A percentile compares a stretch with the other conserved stretches of the same genome.
These are phyloP conservation scores for Drosophila diplacantha DNA, from an alignment of 2,888 invertebrate species.

Conservation along the genomic window DNA sequence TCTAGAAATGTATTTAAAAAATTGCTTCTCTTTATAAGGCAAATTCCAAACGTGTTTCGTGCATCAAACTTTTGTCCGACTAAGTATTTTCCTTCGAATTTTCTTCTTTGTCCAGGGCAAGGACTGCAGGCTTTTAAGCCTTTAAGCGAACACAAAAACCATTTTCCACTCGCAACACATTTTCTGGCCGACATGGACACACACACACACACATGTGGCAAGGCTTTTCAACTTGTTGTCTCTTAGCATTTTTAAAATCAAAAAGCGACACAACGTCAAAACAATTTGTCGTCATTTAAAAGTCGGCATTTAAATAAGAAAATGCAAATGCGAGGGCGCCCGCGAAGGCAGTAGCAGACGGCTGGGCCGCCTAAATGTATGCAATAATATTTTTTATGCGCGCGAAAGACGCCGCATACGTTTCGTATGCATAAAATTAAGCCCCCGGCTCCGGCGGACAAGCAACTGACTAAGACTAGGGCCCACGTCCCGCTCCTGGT, in stretches of 20 bases:
- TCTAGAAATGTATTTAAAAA: not conserved
- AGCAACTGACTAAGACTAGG: not conserved
- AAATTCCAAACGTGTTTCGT: slow-evolving; percentile 19
- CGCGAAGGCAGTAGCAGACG: slow-evolving; percentile 23
- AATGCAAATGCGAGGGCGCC: slow-evolving; percentile 66
- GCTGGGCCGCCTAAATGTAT: slow-evolving; percentile 62
- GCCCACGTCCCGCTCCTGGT: slow-evolving; percentile 35
- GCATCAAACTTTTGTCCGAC: slow-evolving; percentile 11
- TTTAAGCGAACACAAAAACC: slow-evolving; percentile 56
- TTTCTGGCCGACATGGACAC: slow-evolving; percentile 9
- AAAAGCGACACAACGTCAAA: slow-evolving; percentile 72
- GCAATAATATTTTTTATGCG: slow-evolving; percentile 69
- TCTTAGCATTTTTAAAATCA: slow-evolving; percentile 61
- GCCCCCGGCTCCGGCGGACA: slow-evolving; percentile 16
- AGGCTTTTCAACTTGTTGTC: slow-evolving; percentile 55
- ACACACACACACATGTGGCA: slow-evolving; percentile 20
- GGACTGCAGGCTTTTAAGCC: slow-evolving; percentile 59
- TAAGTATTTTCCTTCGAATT: slow-evolving; percentile 31
- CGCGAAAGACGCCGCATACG: slow-evolving; percentile 63
- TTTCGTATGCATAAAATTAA: slow-evolving; percentile 69
- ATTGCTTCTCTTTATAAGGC: not conserved
- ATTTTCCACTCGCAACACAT: slow-evolving; percentile 56
- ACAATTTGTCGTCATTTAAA: slow-evolving; percentile 73
- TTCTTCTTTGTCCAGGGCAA: slow-evolving; percentile 41
- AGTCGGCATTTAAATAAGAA: slow-evolving; percentile 73